Evolutionary conservation across 2,888 invertebrate genomes (phyloP).

Genomic region (Tinea trinotella): DNA sequence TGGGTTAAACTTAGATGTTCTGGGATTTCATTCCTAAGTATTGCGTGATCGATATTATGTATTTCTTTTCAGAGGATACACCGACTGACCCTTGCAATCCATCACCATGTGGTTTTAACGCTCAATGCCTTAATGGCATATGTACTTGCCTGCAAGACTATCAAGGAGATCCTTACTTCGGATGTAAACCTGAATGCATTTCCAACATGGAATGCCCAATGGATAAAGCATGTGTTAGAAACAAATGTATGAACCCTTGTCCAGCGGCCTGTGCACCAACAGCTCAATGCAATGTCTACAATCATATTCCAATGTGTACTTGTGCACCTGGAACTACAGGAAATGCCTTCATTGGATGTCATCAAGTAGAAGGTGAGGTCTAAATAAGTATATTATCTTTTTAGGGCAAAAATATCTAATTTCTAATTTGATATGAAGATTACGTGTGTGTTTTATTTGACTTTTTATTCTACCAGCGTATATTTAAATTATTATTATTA

Average conservation of each 20-base stretch:
- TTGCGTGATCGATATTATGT: constrained; percentile 4
- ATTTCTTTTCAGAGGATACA: constrained; percentile 22
- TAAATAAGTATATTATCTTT: too few species aligned
- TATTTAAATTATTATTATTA: neutral
- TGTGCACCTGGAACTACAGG: constrained; percentile 77
- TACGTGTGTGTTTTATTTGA: neutral
- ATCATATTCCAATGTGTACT: constrained; percentile 77
- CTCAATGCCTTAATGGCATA: constrained; percentile 75
- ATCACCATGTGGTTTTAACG: constrained; percentile 78
- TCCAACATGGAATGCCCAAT: constrained; percentile 80
- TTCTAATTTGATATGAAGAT: neutral
- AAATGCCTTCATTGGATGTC: constrained; percentile 79
- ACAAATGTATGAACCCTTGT: constrained; percentile 83
- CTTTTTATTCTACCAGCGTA: constrained; percentile 16
- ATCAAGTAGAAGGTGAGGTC: constrained; percentile 70
- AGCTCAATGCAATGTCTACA: constrained; percentile 73
- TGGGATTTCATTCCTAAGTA: neutral
- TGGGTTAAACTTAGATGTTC: too few species aligned
- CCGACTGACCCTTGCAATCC: constrained; percentile 78
- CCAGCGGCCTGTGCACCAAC: constrained; percentile 77
- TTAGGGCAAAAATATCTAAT: constrained; percentile 23
- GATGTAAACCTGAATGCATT: constrained; percentile 85
- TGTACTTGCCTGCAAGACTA: constrained; percentile 82
- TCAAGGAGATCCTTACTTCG: constrained; percentile 80
- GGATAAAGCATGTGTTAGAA: constrained; percentile 79